Percentiles rank a stretch among this genome's conserved stretches.
These are phyloP conservation scores for Agrilus mali DNA, from an alignment of 2,888 invertebrate species.

Conservation along the genomic window DNA sequence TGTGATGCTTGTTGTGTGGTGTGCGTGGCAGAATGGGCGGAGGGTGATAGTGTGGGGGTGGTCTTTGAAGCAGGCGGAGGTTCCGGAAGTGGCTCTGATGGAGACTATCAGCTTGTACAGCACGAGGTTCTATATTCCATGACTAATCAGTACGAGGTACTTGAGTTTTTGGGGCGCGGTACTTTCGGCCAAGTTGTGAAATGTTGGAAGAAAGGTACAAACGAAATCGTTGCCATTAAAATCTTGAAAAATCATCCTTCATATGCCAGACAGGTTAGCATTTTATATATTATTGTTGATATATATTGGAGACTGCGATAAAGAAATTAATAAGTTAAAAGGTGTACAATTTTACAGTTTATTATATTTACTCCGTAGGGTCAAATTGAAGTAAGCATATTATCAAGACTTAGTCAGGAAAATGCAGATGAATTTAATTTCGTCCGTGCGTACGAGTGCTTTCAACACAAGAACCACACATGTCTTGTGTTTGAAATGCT, in stretches of 20 bases:
- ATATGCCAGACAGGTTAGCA: constrained; percentile 78
- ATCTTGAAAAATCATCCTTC: constrained; percentile 99
- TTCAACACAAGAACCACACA: constrained; percentile 98
- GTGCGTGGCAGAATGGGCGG: constrained; percentile 13
- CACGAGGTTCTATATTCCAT: constrained; percentile 96
- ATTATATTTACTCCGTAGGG: constrained; percentile 39
- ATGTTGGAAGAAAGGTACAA: constrained; percentile 99
- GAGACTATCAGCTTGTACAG: constrained; percentile 96
- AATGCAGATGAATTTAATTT: constrained; percentile 99
- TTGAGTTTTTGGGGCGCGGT: constrained; percentile 98
- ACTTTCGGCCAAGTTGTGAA: constrained; percentile 99
- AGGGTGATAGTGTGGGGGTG: constrained; percentile 17
- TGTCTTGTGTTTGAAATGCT: constrained; percentile 99
- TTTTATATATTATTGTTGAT: background rate
- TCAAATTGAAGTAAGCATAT: constrained; percentile 97
- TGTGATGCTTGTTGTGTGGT: constrained; percentile 12
- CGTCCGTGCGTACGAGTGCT: constrained; percentile 99
- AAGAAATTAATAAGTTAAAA: too few relatives aligned
- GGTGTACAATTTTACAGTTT: background rate
- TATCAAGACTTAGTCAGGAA: constrained; percentile 88
- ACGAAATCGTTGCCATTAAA: constrained; percentile 99
- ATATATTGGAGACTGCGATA: too few relatives aligned
- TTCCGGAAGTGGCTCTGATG: constrained; percentile 80
- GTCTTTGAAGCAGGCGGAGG: constrained; percentile 48
- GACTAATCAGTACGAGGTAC: constrained; percentile 90